These are phyloP conservation scores for Syrmaticus mikado DNA, from an alignment of 2,113 vertebrate genomes.

Conservation along the genomic window DNA sequence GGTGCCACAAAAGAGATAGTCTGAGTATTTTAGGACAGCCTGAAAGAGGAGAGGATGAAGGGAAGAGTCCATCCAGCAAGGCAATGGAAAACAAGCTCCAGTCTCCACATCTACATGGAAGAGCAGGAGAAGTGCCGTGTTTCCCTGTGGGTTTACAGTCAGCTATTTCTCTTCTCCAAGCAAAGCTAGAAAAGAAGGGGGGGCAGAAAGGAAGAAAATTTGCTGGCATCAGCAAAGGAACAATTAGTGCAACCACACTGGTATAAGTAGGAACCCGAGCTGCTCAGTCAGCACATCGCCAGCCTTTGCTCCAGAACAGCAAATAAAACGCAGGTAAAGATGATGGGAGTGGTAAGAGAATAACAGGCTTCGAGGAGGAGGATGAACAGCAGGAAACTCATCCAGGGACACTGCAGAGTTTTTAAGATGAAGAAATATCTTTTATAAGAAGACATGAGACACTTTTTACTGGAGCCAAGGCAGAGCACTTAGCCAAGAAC, in stretches of 20 bases:
- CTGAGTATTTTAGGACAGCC: neutral
- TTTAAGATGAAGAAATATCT: neutral
- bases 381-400: neutral
- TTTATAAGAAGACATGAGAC: neutral
- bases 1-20: neutral
- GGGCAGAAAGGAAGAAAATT: neutral
- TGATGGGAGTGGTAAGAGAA: neutral
- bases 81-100: neutral
- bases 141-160: neutral
- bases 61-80: neutral
- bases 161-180: neutral
- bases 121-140: neutral
- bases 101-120: neutral
- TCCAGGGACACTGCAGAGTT: neutral
- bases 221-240: conserved; percentile 9
- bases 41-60: neutral
- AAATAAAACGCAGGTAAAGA: conserved; percentile 47
- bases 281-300: conserved; percentile 23
- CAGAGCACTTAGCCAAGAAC: neutral
- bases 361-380: neutral
- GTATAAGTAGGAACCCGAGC: neutral
- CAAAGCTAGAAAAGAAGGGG: neutral
- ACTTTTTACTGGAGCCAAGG: neutral
- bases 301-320: neutral
- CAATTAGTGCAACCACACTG: neutral